Evolutionary conservation across 2,113 vertebrate species (phyloP).

Genomic region (Odocoileus virginianus): DNA sequence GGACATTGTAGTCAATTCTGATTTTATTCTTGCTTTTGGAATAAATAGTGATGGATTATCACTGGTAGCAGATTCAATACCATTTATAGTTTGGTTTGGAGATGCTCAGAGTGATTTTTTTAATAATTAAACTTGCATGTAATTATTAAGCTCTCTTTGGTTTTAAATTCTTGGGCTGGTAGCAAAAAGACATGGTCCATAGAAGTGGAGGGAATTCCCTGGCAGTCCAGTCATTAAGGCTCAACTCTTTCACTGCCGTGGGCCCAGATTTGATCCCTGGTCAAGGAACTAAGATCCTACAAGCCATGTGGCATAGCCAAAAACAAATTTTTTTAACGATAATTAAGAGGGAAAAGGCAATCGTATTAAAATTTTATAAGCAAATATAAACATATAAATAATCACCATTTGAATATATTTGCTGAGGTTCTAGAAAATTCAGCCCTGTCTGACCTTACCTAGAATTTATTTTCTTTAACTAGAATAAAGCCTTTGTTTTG

Average conservation of each 20-base stretch:
- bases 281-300: neutral
- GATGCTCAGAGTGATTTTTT: neutral
- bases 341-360: neutral
- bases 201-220: neutral
- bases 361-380: neutral
- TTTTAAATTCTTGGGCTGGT: conserved; percentile 28
- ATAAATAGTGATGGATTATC: neutral
- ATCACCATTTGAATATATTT: neutral
- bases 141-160: neutral
- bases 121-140: neutral
- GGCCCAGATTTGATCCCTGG: neutral
- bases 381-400: neutral
- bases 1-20: neutral
- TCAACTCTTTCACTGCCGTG: neutral
- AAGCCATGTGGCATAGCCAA: neutral
- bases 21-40: conserved; percentile 9
- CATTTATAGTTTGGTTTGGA: conserved; percentile 39
- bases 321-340: neutral
- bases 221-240: neutral
- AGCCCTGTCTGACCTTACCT: neutral
- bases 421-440: conserved; percentile 12
- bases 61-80: neutral
- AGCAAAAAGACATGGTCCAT: neutral
- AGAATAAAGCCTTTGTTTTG: conserved; percentile 24
- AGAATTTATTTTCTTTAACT: conserved; percentile 7